Evolutionary conservation across 2,888 invertebrate genomes (phyloP).

Genomic region (Diadromus collaris): DNA sequence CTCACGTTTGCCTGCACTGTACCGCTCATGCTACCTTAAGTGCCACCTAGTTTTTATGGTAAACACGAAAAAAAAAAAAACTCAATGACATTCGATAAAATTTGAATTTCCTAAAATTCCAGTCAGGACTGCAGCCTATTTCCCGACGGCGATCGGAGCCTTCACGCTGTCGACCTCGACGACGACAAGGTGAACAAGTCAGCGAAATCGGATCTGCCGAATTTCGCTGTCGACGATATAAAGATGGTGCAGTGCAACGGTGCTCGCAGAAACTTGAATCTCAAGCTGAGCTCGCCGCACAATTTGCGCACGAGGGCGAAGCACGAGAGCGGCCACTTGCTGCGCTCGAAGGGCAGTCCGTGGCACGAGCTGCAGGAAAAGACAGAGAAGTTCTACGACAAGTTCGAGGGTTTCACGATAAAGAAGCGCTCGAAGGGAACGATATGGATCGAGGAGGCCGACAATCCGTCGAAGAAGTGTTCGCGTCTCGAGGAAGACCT

Average conservation of each 20-base stretch:
- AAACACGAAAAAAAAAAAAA: too few relatives aligned
- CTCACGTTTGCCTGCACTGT: too few relatives aligned
- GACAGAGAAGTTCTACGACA: slow-evolving; percentile 75
- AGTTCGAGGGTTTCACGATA: slow-evolving; percentile 76
- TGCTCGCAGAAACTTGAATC: slow-evolving; percentile 74
- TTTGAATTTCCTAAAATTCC: slow-evolving; percentile 36
- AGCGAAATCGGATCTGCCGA: slow-evolving; percentile 68
- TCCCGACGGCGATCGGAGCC: slow-evolving; percentile 73
- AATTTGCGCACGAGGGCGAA: slow-evolving; percentile 77
- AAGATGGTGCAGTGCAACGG: slow-evolving; percentile 79
- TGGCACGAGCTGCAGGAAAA: slow-evolving; percentile 75
- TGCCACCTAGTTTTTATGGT: too few relatives aligned
- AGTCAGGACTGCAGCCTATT: slow-evolving; percentile 76
- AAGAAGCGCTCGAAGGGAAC: slow-evolving; percentile 79
- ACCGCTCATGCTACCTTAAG: too few relatives aligned
- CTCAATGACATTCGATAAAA: not conserved
- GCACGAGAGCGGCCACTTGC: slow-evolving; percentile 78
- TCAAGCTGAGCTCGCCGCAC: slow-evolving; percentile 75
- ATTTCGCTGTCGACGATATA: slow-evolving; percentile 71
- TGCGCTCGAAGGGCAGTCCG: slow-evolving; percentile 77
- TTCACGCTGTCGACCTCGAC: slow-evolving; percentile 71
- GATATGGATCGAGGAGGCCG: slow-evolving; percentile 78
- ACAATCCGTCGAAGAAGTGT: slow-evolving; percentile 68
- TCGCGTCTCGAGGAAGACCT: slow-evolving; percentile 59
- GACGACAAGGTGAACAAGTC: slow-evolving; percentile 70